A percentile compares a stretch with the other conserved stretches of the same genome.
phyloP scores from a whole-genome alignment of 2,888 invertebrate genomes.

The Hermaeophaga mercurialis region DNA sequence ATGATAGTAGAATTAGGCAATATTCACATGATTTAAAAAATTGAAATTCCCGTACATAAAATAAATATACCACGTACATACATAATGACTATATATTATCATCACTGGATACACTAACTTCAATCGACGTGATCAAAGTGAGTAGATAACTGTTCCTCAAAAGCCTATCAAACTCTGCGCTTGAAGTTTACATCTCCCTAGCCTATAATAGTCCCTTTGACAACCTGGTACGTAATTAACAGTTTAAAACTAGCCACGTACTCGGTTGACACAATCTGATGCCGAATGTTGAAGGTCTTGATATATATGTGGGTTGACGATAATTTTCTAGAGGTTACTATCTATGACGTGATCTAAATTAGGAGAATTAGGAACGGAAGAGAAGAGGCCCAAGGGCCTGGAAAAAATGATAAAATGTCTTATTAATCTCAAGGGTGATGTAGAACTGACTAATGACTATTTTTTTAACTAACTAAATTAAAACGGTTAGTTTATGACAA shows the following conservation, averaged over 20 bases:
- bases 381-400: constrained; percentile 7
- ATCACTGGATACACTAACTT: constrained; percentile 2
- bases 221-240: constrained; percentile 28
- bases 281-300: constrained; percentile 10
- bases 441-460: constrained; percentile 8
- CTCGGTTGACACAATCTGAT: constrained; percentile 11
- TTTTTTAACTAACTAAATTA: no score
- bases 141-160: constrained; percentile 19
- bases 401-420: constrained; percentile 16
- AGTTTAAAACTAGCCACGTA: constrained; percentile 14
- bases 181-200: constrained; percentile 10
- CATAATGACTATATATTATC: neutral
- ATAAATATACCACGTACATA: neutral
- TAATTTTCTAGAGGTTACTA: constrained; percentile 19
- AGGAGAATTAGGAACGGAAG: constrained; percentile 14
- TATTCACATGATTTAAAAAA: no score
- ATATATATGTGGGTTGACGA: constrained; percentile 18
- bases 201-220: constrained; percentile 21
- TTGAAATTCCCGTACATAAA: no score
- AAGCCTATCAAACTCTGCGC: constrained; percentile 19
- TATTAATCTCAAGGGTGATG: constrained; percentile 12
- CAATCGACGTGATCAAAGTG: constrained; percentile 12
- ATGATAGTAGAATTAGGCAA: no score
- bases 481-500: no score
- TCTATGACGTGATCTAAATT: constrained; percentile 21